Percentiles rank a stretch among this genome's conserved stretches.
Evolutionary conservation across 2,113 vertebrate genomes (phyloP).

Genomic region (Triplophysa rosa): DNA sequence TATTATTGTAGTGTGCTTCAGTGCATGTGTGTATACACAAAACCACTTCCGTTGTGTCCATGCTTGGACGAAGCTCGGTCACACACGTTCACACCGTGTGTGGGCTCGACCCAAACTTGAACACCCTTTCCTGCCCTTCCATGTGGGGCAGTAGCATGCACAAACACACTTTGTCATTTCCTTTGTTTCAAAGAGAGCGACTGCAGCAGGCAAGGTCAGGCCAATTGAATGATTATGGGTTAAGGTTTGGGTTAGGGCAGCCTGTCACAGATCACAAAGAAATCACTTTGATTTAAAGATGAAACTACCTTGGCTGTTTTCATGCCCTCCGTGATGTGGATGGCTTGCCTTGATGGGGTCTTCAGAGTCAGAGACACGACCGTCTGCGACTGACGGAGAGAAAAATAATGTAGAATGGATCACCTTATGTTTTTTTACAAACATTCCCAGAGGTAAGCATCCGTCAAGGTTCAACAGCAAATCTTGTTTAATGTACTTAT

Average conservation of each 20-base stretch:
- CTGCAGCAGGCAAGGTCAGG: not conserved
- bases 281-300: too few species aligned
- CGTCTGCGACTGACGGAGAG: constrained; percentile 35
- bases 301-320: not conserved
- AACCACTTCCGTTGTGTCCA: constrained; percentile 35
- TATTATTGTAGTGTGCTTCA: constrained; percentile 23
- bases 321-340: constrained; percentile 4
- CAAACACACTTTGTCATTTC: constrained; percentile 38
- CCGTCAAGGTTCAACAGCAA: not conserved
- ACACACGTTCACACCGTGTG: constrained; percentile 19
- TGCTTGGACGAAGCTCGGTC: not conserved
- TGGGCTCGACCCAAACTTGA: constrained; percentile 36
- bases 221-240: not conserved
- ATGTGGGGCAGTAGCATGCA: constrained; percentile 33
- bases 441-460: constrained; percentile 28
- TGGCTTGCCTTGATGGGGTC: constrained; percentile 15
- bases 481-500: not conserved
- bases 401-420: constrained; percentile 10
- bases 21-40: constrained; percentile 37
- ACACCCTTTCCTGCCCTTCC: constrained; percentile 47
- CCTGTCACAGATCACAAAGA: not conserved
- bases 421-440: constrained; percentile 23
- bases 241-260: not conserved
- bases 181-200: constrained; percentile 41
- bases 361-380: constrained; percentile 41